phyloP scores from a whole-genome alignment of 2,888 invertebrate genomes.

The Lysandra coridon region DNA sequence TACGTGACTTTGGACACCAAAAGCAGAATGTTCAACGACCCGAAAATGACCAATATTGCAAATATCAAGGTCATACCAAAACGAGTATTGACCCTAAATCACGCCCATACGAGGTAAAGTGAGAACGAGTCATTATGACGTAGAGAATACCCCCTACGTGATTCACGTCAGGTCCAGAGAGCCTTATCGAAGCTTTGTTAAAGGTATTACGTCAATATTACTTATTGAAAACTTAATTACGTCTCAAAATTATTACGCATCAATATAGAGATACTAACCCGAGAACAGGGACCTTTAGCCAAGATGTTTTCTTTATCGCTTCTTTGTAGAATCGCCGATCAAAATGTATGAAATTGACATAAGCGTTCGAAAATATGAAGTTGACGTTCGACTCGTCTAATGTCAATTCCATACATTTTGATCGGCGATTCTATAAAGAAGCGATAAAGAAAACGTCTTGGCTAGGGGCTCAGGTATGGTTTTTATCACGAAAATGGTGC shows the following conservation, averaged over 20 bases:
- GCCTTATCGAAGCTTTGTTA: not conserved
- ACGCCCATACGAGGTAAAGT: not conserved
- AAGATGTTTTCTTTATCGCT: no score
- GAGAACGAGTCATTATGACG: conserved; percentile 9
- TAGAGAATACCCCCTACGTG: not conserved
- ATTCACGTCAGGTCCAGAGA: not conserved
- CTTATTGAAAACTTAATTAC: not conserved
- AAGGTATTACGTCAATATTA: not conserved
- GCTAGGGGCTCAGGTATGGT: not conserved
- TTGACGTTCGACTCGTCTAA: no score
- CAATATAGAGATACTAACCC: not conserved
- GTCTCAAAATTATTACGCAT: not conserved
- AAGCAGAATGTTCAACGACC: not conserved
- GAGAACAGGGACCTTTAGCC: no score
- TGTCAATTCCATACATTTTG: no score
- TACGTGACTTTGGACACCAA: not conserved
- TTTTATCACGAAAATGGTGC: not conserved
- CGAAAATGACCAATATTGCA: not conserved
- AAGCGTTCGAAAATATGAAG: no score
- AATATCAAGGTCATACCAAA: not conserved
- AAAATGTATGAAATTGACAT: no score
- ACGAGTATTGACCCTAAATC: not conserved
- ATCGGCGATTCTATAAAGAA: no score
- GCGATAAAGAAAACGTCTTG: no score
- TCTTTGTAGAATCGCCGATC: no score